These are phyloP conservation scores for Rhizoglyphus robini DNA, from an alignment of 1,140 invertebrate species.

Conservation along the genomic window DNA sequence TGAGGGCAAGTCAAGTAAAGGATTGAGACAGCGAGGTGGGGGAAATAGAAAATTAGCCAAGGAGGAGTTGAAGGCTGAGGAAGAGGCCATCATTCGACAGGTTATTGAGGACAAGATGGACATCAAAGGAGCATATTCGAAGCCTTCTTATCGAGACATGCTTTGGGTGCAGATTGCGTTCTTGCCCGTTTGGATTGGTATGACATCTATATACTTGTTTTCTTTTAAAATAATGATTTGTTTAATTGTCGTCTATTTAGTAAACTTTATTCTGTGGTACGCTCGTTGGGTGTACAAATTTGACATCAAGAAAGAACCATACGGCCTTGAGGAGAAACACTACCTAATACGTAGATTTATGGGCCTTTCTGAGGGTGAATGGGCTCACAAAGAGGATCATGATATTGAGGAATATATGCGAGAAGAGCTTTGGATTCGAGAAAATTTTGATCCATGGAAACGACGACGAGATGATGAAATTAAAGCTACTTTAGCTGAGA, in stretches of 20 bases:
- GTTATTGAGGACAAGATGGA: conserved; percentile 80
- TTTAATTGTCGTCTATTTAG: background rate
- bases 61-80: conserved; percentile 58
- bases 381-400: conserved; percentile 52
- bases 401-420: conserved; percentile 57
- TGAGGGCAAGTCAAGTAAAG: conserved; percentile 28
- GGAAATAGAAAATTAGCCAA: conserved; percentile 35
- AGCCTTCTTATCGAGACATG: conserved; percentile 56
- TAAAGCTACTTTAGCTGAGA: conserved; percentile 61
- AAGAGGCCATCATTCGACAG: conserved; percentile 59
- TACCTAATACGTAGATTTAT: conserved; percentile 66
- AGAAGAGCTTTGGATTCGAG: conserved; percentile 62
- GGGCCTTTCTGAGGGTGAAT: conserved; percentile 45
- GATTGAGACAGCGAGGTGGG: conserved; percentile 35
- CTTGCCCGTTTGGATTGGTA: conserved; percentile 52
- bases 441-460: conserved; percentile 64
- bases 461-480: conserved; percentile 61
- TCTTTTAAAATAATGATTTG: background rate
- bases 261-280: conserved; percentile 35
- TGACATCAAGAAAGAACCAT: conserved; percentile 54
- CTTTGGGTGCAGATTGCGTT: conserved; percentile 66
- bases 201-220: background rate
- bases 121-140: conserved; percentile 73
- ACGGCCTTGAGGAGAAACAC: conserved; percentile 63
- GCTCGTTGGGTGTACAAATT: conserved; percentile 66